Conservation (phyloP, 2,797 vertebrate genomes). For the Sphenopsis melanotis region DNA sequence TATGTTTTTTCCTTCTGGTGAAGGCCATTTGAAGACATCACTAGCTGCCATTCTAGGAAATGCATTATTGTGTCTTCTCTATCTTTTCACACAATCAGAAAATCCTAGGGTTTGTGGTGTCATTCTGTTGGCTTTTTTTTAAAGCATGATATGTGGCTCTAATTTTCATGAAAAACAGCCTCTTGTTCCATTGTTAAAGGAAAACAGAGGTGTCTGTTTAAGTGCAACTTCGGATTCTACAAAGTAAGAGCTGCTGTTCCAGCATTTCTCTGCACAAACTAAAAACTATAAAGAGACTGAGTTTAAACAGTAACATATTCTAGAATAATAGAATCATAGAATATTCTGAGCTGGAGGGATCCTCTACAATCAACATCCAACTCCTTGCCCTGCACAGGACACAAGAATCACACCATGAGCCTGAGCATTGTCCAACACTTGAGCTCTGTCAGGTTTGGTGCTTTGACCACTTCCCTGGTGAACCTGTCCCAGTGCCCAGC, state of each 20-base stretch:
- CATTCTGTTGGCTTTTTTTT: not conserved
- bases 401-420: no score
- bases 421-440: rapidly evolving
- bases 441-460: not conserved
- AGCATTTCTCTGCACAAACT: not conserved
- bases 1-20: constrained; percentile 54
- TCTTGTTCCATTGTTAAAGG: not conserved
- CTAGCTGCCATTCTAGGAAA: constrained; percentile 66
- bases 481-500: rapidly evolving
- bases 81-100: constrained; percentile 57
- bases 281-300: not conserved
- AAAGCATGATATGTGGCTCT: not conserved
- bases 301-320: not conserved
- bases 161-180: constrained; percentile 36
- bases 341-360: not conserved
- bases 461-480: not conserved
- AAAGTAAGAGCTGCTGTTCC: not conserved
- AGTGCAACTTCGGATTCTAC: not conserved
- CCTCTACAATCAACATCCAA: rapidly evolving
- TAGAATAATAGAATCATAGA: not conserved
- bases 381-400: not conserved
- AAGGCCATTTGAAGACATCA: constrained; percentile 67
- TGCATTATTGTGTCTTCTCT: constrained; percentile 55
- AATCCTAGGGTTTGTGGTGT: constrained; percentile 28
- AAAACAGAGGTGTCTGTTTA: not conserved